phyloP scores from a whole-genome alignment of 2,113 vertebrate species.

The Bucco capensis region DNA sequence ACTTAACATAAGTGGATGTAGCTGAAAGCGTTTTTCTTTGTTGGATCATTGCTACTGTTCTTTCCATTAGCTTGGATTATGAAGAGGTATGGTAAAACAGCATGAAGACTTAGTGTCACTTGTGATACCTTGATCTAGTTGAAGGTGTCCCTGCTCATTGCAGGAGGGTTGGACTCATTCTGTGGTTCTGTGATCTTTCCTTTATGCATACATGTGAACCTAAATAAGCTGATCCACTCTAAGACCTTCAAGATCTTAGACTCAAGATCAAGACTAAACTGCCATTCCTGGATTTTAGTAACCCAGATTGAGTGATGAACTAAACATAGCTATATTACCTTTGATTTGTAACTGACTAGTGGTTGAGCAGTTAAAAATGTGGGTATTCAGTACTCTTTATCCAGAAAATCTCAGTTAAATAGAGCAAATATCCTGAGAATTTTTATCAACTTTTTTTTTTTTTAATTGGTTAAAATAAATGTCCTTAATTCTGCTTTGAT shows the following conservation, averaged over 20 bases:
- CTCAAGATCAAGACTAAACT: no score
- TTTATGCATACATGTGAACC: accelerated
- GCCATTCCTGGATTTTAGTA: not conserved
- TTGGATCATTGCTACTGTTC: accelerated
- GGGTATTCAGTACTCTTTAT: not conserved
- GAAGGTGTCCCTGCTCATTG: not conserved
- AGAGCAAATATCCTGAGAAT: not conserved
- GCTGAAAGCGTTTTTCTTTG: not conserved
- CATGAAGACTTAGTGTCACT: accelerated
- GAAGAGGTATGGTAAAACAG: not conserved
- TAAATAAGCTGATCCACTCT: not conserved
- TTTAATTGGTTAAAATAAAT: not conserved
- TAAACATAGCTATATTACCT: accelerated
- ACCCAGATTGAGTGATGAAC: accelerated
- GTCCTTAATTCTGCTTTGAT: not conserved
- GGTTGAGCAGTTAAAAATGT: not conserved
- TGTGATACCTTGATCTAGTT: not conserved
- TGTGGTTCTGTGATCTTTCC: not conserved
- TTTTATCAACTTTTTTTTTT: not conserved
- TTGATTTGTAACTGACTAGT: not conserved
- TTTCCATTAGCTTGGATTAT: not conserved
- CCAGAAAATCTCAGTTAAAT: not conserved
- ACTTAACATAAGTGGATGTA: accelerated
- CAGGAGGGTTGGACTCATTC: not conserved
- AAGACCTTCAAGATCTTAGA: not conserved